Evolutionary conservation across 1,140 invertebrate species (phyloP), one percentile per base, ranked within the genome.

Genomic region (Drosophila lacteicornis): DNA sequence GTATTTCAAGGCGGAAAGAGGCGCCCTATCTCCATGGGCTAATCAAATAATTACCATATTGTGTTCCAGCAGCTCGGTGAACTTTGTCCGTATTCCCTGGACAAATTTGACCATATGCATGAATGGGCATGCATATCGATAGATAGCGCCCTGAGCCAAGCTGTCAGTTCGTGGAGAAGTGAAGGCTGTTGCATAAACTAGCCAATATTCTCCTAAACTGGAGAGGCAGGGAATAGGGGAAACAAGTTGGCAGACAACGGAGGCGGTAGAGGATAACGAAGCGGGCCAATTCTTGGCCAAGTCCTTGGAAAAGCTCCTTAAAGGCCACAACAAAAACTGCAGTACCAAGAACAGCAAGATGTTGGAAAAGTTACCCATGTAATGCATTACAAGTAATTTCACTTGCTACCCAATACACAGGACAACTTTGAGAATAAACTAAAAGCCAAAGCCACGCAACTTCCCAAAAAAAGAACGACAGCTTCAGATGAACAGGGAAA

Each of bases 321-420:
- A 78, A 83, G 61, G 67, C 63, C 65, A 63, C 66, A 80, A 70
- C 65, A 69, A 77, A 58, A 68, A 40, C 47, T 51, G 49, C 69
- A 73, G 25, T 57, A 50, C 42, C 19, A 73, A 49, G 40, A 58
- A 58, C 43, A 71, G 40, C 53, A 70, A 36, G 68, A 69, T 43
- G 40, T 30, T 66, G 49, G 13, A 80, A 90, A 88, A 90, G 66
- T 88, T 88, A 80, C 62, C 55, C 74, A 88, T 88, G 84, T 87
- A 87, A 87, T 87, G 84, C 84, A 88, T 88, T 90, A 88, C 85
- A 88, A 88, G 84, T 87, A 90, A 88, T 88, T 88, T 88, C 84
- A 88, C 84, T 90, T 73, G 80, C 77, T 71, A 75, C 50, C 74
- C 57, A 62, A 82, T 53, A 73, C 76, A 57, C 68, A 58, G 47